phyloP scores from a whole-genome alignment of 2,113 vertebrate genomes.

The Hyperoodon ampullatus region DNA sequence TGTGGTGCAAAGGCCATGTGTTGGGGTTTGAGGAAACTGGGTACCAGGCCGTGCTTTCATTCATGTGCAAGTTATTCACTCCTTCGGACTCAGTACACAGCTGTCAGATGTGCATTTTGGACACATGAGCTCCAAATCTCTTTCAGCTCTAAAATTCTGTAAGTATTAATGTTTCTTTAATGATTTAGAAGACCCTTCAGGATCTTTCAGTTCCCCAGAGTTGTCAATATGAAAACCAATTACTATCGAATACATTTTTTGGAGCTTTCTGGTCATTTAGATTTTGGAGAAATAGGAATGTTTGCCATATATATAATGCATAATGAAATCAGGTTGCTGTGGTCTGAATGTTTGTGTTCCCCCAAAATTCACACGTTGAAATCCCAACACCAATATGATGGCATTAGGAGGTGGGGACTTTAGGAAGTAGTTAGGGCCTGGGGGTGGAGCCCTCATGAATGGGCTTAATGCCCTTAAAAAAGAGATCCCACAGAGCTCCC shows the following conservation, averaged over 20 bases:
- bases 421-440: background rate
- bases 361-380: background rate
- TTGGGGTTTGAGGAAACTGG: background rate
- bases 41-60: background rate
- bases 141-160: background rate
- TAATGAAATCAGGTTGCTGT: conserved; percentile 9
- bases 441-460: background rate
- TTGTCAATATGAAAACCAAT: background rate
- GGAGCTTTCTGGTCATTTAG: conserved; percentile 16
- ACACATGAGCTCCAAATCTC: background rate
- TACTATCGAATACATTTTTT: conserved; percentile 2
- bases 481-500: background rate
- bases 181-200: background rate
- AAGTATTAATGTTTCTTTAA: background rate
- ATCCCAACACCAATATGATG: background rate
- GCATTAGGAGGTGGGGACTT: background rate
- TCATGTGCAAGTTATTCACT: background rate
- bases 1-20: background rate
- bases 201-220: background rate
- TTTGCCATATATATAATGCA: background rate
- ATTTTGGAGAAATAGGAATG: background rate
- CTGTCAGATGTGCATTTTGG: background rate
- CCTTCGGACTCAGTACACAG: background rate
- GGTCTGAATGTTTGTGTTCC: background rate
- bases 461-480: background rate